phyloP scores from a whole-genome alignment of 2,888 invertebrate species.

The Acanthacorydalis orientalis region DNA sequence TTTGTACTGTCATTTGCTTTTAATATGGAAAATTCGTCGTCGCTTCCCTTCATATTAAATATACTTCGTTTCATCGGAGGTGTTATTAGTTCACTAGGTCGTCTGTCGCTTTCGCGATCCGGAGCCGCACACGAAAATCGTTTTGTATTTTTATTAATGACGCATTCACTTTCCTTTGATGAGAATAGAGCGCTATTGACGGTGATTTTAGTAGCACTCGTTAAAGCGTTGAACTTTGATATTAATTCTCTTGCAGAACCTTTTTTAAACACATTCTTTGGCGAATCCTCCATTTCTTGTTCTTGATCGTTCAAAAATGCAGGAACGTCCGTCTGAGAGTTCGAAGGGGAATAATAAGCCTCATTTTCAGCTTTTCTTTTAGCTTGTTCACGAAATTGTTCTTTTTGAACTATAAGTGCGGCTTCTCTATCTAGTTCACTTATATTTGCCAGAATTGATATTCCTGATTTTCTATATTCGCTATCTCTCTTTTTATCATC shows the following conservation, averaged over 20 bases:
- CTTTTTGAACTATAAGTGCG: constrained; percentile 49
- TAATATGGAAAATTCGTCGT: not conserved
- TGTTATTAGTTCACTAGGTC: constrained; percentile 1
- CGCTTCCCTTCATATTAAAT: constrained; percentile 2
- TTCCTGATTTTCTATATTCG: constrained; percentile 35
- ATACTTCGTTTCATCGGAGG: constrained; percentile 7
- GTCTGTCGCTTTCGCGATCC: not conserved
- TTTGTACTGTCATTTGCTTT: constrained; percentile 1
- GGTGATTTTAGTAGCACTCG: constrained; percentile 36
- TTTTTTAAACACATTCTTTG: constrained; percentile 17
- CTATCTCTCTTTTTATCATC: constrained; percentile 16
- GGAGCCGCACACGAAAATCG: constrained; percentile 2
- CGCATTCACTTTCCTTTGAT: constrained; percentile 17
- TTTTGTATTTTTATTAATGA: constrained; percentile 7
- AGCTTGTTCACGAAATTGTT: constrained; percentile 19
- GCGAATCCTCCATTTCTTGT: constrained; percentile 13
- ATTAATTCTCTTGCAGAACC: constrained; percentile 35
- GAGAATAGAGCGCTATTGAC: constrained; percentile 31
- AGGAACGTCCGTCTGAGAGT: constrained; percentile 15
- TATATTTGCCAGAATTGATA: constrained; percentile 52
- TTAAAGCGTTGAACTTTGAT: constrained; percentile 43
- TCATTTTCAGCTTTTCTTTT: constrained; percentile 16
- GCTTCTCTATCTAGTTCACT: constrained; percentile 68
- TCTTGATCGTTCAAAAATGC: constrained; percentile 24
- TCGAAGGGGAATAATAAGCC: constrained; percentile 15